Percentiles rank a stretch among this genome's conserved stretches.
Conservation (phyloP, 2,113 vertebrate genomes). For the Podarcis raffonei region DNA sequence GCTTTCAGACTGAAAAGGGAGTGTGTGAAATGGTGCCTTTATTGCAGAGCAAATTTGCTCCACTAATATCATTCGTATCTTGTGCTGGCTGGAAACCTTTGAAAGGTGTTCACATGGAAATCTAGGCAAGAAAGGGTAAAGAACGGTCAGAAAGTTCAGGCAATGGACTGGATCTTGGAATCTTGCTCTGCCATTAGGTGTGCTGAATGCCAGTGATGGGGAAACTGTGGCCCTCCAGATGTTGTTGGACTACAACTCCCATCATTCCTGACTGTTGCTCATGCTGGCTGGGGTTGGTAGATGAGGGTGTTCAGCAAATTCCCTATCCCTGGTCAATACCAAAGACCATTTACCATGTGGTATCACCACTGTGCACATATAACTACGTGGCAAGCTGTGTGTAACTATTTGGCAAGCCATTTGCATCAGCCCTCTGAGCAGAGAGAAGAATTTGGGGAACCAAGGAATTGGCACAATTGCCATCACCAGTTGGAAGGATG, state of each 20-base stretch:
- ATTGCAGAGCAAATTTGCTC: slow-evolving; percentile 35
- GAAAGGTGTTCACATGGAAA: neutral
- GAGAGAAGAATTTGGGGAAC: neutral
- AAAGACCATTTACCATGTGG: neutral
- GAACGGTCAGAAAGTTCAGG: neutral
- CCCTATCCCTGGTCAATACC: neutral
- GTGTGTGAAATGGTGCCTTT: neutral
- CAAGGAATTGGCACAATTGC: neutral
- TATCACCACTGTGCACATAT: neutral
- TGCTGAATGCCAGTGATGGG: neutral
- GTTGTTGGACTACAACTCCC: too few species aligned
- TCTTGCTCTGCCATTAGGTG: neutral
- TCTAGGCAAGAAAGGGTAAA: neutral
- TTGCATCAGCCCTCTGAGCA: neutral
- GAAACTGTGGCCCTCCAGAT: too few species aligned
- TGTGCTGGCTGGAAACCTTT: neutral
- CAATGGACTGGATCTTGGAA: neutral
- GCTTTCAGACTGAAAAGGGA: slow-evolving; percentile 27
- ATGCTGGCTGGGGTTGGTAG: too few species aligned
- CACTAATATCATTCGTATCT: neutral
- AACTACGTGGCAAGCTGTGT: neutral
- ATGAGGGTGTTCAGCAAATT: too few species aligned
- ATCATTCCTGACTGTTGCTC: too few species aligned
- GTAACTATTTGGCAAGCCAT: neutral
- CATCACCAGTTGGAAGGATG: neutral